Conservation (phyloP, 1,140 invertebrate species). For the Aethina tumida region DNA sequence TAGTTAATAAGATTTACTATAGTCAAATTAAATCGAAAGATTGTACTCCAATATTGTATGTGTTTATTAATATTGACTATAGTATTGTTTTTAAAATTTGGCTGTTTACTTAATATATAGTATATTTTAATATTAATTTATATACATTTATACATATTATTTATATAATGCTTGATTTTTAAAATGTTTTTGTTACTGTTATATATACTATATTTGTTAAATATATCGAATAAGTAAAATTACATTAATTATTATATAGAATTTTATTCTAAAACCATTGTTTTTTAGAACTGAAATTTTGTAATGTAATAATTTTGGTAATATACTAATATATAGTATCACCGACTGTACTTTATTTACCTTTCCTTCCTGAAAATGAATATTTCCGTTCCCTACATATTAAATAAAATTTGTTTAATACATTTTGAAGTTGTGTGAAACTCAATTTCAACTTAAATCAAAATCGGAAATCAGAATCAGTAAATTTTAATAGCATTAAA, state of each 20-base stretch:
- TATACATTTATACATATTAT: too few relatives aligned
- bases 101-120: too few relatives aligned
- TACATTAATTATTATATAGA: conserved; percentile 1
- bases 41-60: too few relatives aligned
- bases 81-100: too few relatives aligned
- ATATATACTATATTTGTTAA: conserved; percentile 3
- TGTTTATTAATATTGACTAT: too few relatives aligned
- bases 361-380: background rate
- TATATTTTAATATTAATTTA: too few relatives aligned
- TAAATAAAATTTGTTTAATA: background rate
- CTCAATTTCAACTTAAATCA: background rate
- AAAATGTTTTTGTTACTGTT: conserved; percentile 2
- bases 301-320: conserved; percentile 1
- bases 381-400: too few relatives aligned
- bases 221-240: conserved; percentile 2
- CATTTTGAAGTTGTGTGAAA: background rate
- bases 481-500: too few relatives aligned
- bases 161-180: too few relatives aligned
- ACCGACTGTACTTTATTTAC: too few relatives aligned
- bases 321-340: conserved; percentile 6
- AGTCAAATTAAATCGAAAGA: too few relatives aligned
- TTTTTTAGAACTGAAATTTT: conserved; percentile 2
- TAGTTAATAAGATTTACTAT: too few relatives aligned
- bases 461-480: background rate
- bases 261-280: conserved; percentile 4